These are phyloP conservation scores for Leptinotarsa peninsularis DNA, from an alignment of 2,888 invertebrate genomes.

Conservation along the genomic window DNA sequence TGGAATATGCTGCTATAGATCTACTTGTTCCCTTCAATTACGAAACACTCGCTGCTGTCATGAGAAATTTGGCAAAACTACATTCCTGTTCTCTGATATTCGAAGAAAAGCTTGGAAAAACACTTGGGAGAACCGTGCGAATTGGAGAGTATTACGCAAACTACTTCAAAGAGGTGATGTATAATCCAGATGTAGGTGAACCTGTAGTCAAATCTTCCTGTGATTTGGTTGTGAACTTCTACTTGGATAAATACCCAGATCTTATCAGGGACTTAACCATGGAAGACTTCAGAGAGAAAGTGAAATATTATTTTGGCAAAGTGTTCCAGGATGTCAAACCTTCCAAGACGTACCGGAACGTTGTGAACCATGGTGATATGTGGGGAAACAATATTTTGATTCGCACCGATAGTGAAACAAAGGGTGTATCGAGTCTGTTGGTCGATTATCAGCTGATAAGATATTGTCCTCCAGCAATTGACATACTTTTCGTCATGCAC, in stretches of 20 bases:
- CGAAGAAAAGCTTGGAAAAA: conserved; percentile 1
- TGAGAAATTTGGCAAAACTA: conserved; percentile 3
- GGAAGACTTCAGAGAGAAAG: conserved; percentile 37
- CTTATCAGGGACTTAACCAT: conserved; percentile 23
- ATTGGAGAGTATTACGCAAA: not conserved
- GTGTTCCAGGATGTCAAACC: conserved; percentile 48
- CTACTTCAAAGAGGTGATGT: not conserved
- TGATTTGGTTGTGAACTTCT: not conserved
- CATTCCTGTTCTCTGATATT: conserved; percentile 8
- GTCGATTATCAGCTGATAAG: conserved; percentile 58
- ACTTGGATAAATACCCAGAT: not conserved
- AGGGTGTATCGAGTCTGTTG: conserved; percentile 41
- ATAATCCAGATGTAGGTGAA: not conserved
- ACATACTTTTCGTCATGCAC: conserved; percentile 66
- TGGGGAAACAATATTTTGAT: conserved; percentile 56
- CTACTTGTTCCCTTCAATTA: not conserved
- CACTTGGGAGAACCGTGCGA: not conserved
- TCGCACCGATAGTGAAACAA: conserved; percentile 21
- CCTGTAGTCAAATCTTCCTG: not conserved
- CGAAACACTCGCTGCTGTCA: not conserved
- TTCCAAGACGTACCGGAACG: conserved; percentile 62
- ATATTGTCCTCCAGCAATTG: conserved; percentile 75
- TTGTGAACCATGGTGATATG: conserved; percentile 58
- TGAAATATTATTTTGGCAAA: conserved; percentile 3
- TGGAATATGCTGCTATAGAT: not conserved